These are phyloP conservation scores for Apeltes quadracus DNA, from an alignment of 2,113 vertebrate species.

Conservation along the genomic window DNA sequence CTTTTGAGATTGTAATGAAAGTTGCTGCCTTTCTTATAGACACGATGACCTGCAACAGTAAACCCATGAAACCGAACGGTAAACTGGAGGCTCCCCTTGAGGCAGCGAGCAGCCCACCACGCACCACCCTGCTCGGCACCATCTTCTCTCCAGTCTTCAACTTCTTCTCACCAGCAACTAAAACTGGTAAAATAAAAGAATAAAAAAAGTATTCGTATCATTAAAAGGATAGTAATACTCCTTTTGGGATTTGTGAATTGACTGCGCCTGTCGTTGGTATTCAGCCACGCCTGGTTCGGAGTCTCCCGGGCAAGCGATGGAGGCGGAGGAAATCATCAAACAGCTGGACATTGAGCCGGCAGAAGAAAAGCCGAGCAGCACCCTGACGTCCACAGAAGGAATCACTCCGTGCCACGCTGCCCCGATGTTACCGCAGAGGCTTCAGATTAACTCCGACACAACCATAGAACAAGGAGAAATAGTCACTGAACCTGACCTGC, in stretches of 20 bases:
- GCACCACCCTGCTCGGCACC: constrained; percentile 94
- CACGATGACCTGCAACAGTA: constrained; percentile 89
- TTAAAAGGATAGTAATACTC: not conserved
- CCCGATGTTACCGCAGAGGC: constrained; percentile 71
- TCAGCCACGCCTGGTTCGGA: constrained; percentile 91
- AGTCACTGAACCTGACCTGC: constrained; percentile 87
- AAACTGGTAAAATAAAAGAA: constrained; percentile 87
- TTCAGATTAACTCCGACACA: constrained; percentile 81
- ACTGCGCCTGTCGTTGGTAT: not conserved
- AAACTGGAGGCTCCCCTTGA: constrained; percentile 88
- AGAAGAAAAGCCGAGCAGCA: constrained; percentile 92
- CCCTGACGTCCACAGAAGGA: constrained; percentile 85
- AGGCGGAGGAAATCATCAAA: constrained; percentile 96
- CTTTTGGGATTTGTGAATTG: not conserved
- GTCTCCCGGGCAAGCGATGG: constrained; percentile 92
- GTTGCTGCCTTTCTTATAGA: constrained; percentile 68
- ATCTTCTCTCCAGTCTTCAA: constrained; percentile 99
- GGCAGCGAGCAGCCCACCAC: constrained; percentile 86
- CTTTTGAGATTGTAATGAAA: not conserved
- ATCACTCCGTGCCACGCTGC: constrained; percentile 65
- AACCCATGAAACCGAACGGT: constrained; percentile 92
- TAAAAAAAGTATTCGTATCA: not conserved
- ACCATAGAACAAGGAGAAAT: constrained; percentile 87
- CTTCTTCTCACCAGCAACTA: constrained; percentile 99
- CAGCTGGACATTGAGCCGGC: constrained; percentile 96